Base-by-base conservation (phyloP, 1,140 invertebrate genomes). In the Drosophila jambulina region DNA sequence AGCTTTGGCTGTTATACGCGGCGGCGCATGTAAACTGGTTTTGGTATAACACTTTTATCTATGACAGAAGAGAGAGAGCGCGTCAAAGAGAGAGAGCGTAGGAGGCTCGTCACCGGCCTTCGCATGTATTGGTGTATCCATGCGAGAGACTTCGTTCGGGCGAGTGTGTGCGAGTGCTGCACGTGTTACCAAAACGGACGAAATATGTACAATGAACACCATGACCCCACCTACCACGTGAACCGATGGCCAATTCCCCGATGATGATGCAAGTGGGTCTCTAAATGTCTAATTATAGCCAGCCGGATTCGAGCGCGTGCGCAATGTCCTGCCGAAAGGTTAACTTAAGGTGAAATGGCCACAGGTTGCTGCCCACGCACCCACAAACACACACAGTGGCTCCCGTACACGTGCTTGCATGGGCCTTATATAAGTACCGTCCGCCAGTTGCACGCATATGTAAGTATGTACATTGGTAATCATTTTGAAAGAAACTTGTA, bases 11-110 rank as follows among this genome's bases (percentile, higher is more conserved):
- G 75, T 82, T 86, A 78, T 85, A 86, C 58, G 27, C 29, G 23
- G 32, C 36, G 42, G 82, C 82, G 68, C 78, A 74, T 85, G 63
- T 72, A 82, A 85, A 84, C 82, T 81, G 62, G 78, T 84, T 84
- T 80, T 60, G 59, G 61, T 80, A 56, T 82, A 77, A 59, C 60
- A 78, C 45, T 51, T 65, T 42, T 40, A 17, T 40, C 38, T 67
- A 65, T 71, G 29, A 13, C 49, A 17, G 45, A 25, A 25, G 21
- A 60, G 13, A 63, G 38, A 23, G 45, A 25, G 25, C 21, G 3
- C 34, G 25, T 21, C 27, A 8, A 8, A 56, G 61, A 40, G 23
- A 25, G 23, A 36, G 38, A 54, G 23, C 19, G 45, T 82, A 82
- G 80, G 78, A 82, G 82, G 81, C 81, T 84, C 81, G 80, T 84